Base-by-base conservation (phyloP, 2,888 invertebrate species). In the Acheta domesticus region DNA sequence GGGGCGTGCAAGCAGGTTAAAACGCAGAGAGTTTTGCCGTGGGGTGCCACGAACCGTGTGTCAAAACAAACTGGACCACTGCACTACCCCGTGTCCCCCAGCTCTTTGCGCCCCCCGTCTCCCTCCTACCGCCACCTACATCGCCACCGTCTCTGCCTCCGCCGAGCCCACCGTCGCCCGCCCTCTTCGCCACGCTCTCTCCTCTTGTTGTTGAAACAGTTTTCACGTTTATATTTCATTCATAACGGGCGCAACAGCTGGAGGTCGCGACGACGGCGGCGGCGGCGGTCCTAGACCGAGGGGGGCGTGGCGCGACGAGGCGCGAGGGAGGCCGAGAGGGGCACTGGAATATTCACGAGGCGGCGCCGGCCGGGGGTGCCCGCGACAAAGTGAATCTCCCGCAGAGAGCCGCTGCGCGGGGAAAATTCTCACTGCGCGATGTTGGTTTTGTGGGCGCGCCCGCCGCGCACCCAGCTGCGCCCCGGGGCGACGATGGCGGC, bases 311-410 rank as follows among this genome's bases (percentile, higher is more conserved):
- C 62, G 62, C 11, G n/a, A n/a, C n/a, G n/a, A n/a, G 62, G n/a
- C 14, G 62, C 62, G 14, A n/a, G 62, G 62, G 62, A n/a, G 62
- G 62, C 62, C 62, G n/a, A 62, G 62, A 62, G 62, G 62, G 62
- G 62, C 62, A 12, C 62, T 62, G 62, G 62, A 62, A 62, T 62
- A 62, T 62, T 62, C 62, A 62, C 62, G 62, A 62, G n/a, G 62
- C 62, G 62, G 62, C n/a, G 62, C 62, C 62, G 62, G 62, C 16
- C n/a, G 62, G 36, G 62, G n/a, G 62, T 12, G 62, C 62, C 62
- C 62, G 62, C 62, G 62, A 62, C 62, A 62, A 62, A 62, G 62
- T 62, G 62, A 62, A 62, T 62, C 62, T 62, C 62, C 62, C 62
- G 62, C 62, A 62, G 62, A 62, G 62, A 19, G 16, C 16, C 62